A percentile compares a stretch with the other conserved stretches of the same genome.
Evolutionary conservation across 1,140 invertebrate species (phyloP).

Genomic region (Drosophila kohkoa): DNA sequence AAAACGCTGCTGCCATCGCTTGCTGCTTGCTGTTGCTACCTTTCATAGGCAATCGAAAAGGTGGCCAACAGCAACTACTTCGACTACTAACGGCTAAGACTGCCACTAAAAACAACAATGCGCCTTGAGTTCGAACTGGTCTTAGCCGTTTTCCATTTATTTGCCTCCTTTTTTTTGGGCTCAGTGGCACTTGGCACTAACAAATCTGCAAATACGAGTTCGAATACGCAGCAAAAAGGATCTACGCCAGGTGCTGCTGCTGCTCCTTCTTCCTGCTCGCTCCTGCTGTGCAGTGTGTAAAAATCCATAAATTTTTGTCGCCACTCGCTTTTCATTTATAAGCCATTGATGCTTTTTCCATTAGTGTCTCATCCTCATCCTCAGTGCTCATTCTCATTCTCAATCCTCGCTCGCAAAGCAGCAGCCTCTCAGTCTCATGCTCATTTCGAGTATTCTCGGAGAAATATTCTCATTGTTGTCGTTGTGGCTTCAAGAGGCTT

Average conservation of each 20-base stretch:
- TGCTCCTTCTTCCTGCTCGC: not conserved
- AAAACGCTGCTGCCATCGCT: constrained; percentile 45
- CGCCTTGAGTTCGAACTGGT: constrained; percentile 33
- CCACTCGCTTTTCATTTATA: constrained; percentile 70
- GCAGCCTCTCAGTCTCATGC: not conserved
- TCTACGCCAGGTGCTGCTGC: constrained; percentile 37
- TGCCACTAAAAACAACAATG: constrained; percentile 3
- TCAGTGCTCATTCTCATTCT: constrained; percentile 19
- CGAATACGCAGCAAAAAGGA: constrained; percentile 36
- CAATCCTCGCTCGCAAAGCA: not conserved
- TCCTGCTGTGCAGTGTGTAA: not conserved
- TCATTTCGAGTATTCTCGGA: constrained; percentile 14
- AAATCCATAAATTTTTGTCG: constrained; percentile 77
- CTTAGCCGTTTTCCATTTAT: constrained; percentile 65
- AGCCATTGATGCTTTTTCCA: constrained; percentile 81
- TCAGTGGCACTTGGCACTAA: constrained; percentile 26
- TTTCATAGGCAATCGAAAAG: constrained; percentile 48
- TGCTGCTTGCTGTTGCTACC: constrained; percentile 12
- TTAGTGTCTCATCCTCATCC: constrained; percentile 63
- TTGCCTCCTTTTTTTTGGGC: constrained; percentile 17
- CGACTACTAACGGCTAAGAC: constrained; percentile 15
- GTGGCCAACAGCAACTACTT: constrained; percentile 7
- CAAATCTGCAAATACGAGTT: constrained; percentile 52
- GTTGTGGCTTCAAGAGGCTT: constrained; percentile 47
- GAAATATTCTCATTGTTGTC: constrained; percentile 32